These are phyloP conservation scores for Amphipoea oculea DNA, from an alignment of 2,888 invertebrate genomes.

Conservation along the genomic window DNA sequence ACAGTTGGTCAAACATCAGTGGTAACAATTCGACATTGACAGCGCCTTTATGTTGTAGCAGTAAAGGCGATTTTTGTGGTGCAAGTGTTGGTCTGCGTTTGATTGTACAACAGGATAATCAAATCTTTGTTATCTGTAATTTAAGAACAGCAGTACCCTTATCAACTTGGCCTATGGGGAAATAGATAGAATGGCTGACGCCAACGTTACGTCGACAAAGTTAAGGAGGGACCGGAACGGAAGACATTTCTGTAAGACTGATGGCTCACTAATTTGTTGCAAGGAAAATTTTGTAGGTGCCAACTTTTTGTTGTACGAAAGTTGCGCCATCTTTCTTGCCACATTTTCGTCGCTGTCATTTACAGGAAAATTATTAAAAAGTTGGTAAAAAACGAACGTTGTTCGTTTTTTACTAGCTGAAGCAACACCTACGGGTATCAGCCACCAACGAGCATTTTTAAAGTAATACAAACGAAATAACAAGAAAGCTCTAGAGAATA, in stretches of 20 bases:
- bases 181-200: background rate
- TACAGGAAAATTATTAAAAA: background rate
- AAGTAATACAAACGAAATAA: background rate
- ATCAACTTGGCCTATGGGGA: background rate
- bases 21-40: background rate
- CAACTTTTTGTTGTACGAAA: background rate
- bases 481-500: background rate
- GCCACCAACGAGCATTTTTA: background rate
- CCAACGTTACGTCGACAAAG: slow-evolving; percentile 1
- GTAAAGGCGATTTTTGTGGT: background rate
- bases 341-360: background rate
- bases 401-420: background rate
- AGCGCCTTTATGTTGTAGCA: background rate
- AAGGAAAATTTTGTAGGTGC: background rate
- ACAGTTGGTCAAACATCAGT: background rate
- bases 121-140: slow-evolving; percentile 10
- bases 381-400: background rate
- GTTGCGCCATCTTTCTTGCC: background rate
- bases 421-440: background rate
- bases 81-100: background rate
- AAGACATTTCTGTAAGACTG: background rate
- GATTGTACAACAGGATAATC: background rate
- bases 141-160: slow-evolving; percentile 6
- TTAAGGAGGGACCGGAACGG: background rate
- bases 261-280: background rate